Evolutionary conservation across 2,888 invertebrate genomes (phyloP).

Genomic region (Pachycephus smyrnensis): DNA sequence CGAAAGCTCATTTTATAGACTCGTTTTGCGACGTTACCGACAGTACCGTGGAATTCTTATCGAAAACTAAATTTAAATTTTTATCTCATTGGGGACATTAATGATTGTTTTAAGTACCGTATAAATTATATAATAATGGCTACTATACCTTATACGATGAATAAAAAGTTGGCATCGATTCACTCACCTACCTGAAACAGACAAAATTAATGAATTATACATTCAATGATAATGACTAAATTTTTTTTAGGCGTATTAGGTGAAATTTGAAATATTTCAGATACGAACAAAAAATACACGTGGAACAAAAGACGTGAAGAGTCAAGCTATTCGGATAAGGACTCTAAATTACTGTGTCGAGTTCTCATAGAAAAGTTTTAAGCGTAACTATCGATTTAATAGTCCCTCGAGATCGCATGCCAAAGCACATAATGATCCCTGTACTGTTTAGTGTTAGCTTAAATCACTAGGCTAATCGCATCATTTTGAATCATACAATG

Average conservation of each 20-base stretch:
- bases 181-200: background rate
- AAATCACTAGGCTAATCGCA: too few species aligned
- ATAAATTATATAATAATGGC: too few species aligned
- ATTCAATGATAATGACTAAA: background rate
- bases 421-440: background rate
- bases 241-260: background rate
- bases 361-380: background rate
- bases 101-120: too few species aligned
- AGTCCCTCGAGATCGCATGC: background rate
- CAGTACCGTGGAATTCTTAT: background rate
- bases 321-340: background rate
- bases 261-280: background rate
- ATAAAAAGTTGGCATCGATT: background rate
- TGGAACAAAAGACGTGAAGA: background rate
- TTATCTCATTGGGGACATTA: too few species aligned
- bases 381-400: background rate
- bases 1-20: background rate
- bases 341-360: background rate
- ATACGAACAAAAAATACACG: background rate
- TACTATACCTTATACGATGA: background rate
- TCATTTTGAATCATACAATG: background rate
- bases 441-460: background rate
- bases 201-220: background rate
- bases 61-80: background rate
- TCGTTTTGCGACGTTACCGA: background rate